phyloP scores from a whole-genome alignment of 2,888 invertebrate species.

The Nymphalis urticae region DNA sequence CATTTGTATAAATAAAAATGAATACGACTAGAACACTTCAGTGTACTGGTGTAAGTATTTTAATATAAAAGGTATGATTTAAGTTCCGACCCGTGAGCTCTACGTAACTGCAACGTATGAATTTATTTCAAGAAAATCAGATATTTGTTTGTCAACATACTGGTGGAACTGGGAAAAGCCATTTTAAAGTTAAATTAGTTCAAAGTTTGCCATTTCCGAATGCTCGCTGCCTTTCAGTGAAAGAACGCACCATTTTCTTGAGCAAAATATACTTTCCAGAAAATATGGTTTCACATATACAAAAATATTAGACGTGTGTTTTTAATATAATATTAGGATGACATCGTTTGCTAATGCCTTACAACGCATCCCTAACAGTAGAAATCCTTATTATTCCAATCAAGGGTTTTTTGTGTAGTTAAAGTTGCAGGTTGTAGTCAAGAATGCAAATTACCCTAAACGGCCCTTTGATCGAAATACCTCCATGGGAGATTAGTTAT shows the following conservation, averaged over 20 bases:
- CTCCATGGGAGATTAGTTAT: slow-evolving; percentile 30
- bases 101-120: slow-evolving; percentile 6
- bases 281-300: slow-evolving; percentile 1
- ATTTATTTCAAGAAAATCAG: slow-evolving; percentile 22
- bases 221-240: slow-evolving; percentile 41
- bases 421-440: slow-evolving; percentile 13
- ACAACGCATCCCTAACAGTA: background rate
- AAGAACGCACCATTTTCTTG: slow-evolving; percentile 16
- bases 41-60: too few relatives aligned
- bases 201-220: slow-evolving; percentile 57
- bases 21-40: too few relatives aligned
- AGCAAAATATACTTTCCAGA: slow-evolving; percentile 17
- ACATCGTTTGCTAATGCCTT: background rate
- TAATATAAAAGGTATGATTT: background rate
- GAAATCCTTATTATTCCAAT: too few relatives aligned
- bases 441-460: slow-evolving; percentile 23
- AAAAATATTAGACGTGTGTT: background rate
- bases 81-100: background rate
- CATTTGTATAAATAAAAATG: too few relatives aligned
- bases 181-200: slow-evolving; percentile 73
- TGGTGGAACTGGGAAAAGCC: slow-evolving; percentile 53
- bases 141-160: slow-evolving; percentile 37
- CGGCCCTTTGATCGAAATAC: slow-evolving; percentile 34
- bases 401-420: background rate
- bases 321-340: background rate